A percentile compares a stretch with the other conserved stretches of the same genome.
These are phyloP conservation scores for Aphidius gifuensis DNA, from an alignment of 1,140 invertebrate species.

Conservation along the genomic window DNA sequence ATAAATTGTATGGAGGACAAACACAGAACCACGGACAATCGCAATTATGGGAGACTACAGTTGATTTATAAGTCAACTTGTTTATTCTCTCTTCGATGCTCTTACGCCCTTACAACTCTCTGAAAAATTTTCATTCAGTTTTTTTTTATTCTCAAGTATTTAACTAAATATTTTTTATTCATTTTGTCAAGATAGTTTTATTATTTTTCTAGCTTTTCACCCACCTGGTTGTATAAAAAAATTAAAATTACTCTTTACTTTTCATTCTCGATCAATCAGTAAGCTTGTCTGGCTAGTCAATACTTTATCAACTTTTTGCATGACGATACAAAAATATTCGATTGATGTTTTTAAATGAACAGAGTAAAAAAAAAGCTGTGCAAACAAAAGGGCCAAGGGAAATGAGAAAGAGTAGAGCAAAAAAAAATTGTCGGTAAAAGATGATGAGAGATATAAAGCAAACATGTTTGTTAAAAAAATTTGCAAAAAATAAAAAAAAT, in stretches of 20 bases:
- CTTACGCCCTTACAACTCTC: slow-evolving; percentile 4
- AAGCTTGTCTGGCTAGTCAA: too few relatives aligned
- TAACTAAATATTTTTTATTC: background rate
- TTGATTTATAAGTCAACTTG: slow-evolving; percentile 25
- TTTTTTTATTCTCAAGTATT: background rate
- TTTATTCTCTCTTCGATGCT: slow-evolving; percentile 22
- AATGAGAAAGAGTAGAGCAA: too few relatives aligned
- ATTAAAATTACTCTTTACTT: too few relatives aligned
- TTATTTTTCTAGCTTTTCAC: too few relatives aligned
- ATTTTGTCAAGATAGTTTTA: background rate
- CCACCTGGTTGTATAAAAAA: too few relatives aligned
- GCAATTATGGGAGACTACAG: slow-evolving; percentile 25
- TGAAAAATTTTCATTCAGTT: slow-evolving; percentile 10
- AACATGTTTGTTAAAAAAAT: slow-evolving; percentile 1
- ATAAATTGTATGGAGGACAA: background rate
- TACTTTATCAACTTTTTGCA: too few relatives aligned
- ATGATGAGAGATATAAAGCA: background rate
- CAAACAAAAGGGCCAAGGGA: too few relatives aligned
- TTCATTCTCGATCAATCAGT: too few relatives aligned
- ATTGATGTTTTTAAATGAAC: too few relatives aligned
- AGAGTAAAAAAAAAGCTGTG: too few relatives aligned
- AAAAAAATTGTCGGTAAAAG: too few relatives aligned
- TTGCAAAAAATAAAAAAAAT: slow-evolving; percentile 25
- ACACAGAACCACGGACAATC: slow-evolving; percentile 22
- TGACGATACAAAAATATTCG: too few relatives aligned